Base-by-base conservation (phyloP, 2,113 vertebrate genomes). In the Sylvilagus bachmani region DNA sequence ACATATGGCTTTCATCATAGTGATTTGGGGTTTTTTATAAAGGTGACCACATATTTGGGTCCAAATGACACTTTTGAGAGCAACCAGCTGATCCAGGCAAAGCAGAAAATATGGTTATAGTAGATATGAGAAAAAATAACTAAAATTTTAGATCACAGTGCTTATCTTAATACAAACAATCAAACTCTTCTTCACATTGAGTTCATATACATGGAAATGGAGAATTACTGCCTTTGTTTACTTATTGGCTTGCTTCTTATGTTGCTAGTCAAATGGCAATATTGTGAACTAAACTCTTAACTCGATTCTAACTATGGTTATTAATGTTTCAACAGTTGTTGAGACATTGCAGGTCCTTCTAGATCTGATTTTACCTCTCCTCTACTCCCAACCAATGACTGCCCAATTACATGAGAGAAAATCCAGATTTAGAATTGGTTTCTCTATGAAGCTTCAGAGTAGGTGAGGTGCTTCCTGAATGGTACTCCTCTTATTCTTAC, bases 1-100 rank as follows among this genome's bases (percentile, higher is more conserved):
- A 69, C 44, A 61, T 44, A 71, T 62, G 90, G 31, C 27, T 27
- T 86, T 64, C 36, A 86, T 74, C 0, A 75, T 3, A 36, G 14
- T n/a, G 75, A 82, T 89, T 82, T 55, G 58, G 29, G 13, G 31
- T 22, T 53, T 89, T 79, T 90, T 86, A 74, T 93, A 83, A 80
- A 89, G 12, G 6, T 66, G 11, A 74, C 10, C 4, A 44, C 5
- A 38, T 58, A 31, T 58, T 79, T 69, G 25, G 10, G 3, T 78
- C 62, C 69, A 51, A 93, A 83, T 10, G 78, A 94, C 3, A 13
- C 7, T 70, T 75, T 12, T 78, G 24, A 93, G 12, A 81, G 67
- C 21, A 69, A 80, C 75, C 22, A 87, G n/a, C 38, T 73, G 4
- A 75, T 31, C 27, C 9, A 58, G 33, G 62, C 0, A 90, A 87